Conservation (phyloP, 1,140 invertebrate genomes). For the Ruditapes philippinarum region DNA sequence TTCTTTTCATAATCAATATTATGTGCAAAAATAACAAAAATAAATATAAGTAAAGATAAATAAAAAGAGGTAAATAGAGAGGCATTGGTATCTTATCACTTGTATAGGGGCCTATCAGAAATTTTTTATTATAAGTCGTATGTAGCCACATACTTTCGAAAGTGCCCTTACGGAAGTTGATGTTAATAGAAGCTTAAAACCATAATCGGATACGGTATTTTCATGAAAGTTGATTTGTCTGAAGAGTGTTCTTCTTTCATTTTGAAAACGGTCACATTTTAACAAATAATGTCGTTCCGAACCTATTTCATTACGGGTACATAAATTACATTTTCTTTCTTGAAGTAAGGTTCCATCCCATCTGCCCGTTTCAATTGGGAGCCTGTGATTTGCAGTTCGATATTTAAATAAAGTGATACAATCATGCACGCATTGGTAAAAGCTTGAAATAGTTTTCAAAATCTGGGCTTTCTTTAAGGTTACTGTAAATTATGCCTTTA, state of each 20-base stretch:
- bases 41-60: no score
- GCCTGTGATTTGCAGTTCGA: not conserved
- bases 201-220: no score
- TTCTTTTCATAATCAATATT: no score
- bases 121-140: no score
- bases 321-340: not conserved
- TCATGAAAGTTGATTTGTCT: not conserved
- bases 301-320: not conserved
- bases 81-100: no score
- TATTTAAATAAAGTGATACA: not conserved
- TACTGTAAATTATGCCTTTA: slow-evolving; percentile 20
- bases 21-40: no score
- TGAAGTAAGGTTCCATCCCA: not conserved
- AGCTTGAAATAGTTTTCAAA: slow-evolving; percentile 23
- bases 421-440: not conserved
- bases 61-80: no score
- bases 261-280: not conserved
- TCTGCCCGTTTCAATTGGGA: not conserved
- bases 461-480: not conserved
- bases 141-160: no score
- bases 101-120: no score
- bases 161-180: no score
- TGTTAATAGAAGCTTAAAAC: no score
- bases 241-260: slow-evolving; percentile 3
- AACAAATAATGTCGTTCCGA: not conserved